phyloP scores from a whole-genome alignment of 2,888 invertebrate genomes.

The Schizaphis graminum region DNA sequence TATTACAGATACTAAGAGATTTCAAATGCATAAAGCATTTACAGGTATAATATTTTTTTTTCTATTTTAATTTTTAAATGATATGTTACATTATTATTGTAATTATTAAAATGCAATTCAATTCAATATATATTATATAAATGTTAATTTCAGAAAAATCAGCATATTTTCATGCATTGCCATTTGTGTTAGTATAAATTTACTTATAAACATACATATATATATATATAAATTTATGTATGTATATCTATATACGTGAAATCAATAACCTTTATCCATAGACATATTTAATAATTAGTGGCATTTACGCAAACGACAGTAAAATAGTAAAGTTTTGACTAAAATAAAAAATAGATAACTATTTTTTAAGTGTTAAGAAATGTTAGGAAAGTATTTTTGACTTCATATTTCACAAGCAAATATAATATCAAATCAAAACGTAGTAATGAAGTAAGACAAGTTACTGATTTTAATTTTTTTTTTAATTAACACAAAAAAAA shows the following conservation, averaged over 20 bases:
- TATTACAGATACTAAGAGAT: neutral
- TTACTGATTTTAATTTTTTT: neutral
- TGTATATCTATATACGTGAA: neutral
- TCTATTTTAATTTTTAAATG: neutral
- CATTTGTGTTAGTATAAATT: neutral
- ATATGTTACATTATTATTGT: neutral
- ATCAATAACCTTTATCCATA: neutral
- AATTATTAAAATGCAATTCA: neutral
- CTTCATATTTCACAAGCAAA: neutral
- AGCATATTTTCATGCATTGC: neutral
- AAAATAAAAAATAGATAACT: neutral
- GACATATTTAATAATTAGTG: neutral
- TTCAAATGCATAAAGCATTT: neutral
- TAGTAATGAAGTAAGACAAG: neutral
- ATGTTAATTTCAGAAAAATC: neutral
- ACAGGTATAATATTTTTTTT: neutral
- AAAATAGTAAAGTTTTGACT: neutral
- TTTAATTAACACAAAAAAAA: neutral
- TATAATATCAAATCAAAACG: neutral
- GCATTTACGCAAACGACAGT: neutral
- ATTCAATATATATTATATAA: neutral
- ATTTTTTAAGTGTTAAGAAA: no score
- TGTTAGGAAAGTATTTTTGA: neutral
- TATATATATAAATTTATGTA: no score
- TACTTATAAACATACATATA: neutral